phyloP scores from a whole-genome alignment of 2,113 vertebrate genomes.

The Halichoerus grypus region DNA sequence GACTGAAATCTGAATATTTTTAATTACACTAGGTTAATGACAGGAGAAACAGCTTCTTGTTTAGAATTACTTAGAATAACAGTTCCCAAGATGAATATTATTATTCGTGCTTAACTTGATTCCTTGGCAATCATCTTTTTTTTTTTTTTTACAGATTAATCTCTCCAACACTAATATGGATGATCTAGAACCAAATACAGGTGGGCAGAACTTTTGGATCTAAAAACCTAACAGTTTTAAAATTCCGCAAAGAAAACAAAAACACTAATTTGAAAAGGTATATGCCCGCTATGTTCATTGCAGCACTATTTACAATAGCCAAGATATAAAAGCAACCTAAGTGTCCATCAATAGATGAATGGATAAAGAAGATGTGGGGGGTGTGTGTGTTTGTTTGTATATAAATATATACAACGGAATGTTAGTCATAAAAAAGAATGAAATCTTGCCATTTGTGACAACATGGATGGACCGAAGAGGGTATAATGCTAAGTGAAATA shows the following conservation, averaged over 20 bases:
- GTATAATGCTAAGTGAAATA: too few species aligned
- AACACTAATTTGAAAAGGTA: too few species aligned
- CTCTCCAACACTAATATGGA: not conserved
- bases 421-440: not conserved
- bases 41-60: not conserved
- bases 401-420: not conserved
- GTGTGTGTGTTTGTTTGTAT: not conserved
- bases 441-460: not conserved
- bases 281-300: too few species aligned
- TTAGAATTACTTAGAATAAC: slow-evolving; percentile 12
- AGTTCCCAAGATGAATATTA: slow-evolving; percentile 27
- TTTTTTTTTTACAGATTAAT: slow-evolving; percentile 15
- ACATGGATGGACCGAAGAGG: too few species aligned
- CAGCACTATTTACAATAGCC: too few species aligned
- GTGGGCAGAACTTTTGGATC: not conserved
- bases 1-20: slow-evolving; percentile 14
- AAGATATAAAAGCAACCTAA: not conserved
- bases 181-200: not conserved
- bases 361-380: not conserved
- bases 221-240: not conserved
- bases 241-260: too few species aligned
- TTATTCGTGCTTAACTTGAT: slow-evolving; percentile 8
- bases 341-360: not conserved
- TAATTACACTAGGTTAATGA: not conserved
- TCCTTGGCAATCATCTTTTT: not conserved